A percentile compares a stretch with the other conserved stretches of the same genome.
These are phyloP conservation scores for Drosophila nigrodunni DNA, from an alignment of 1,140 invertebrate genomes.

Conservation along the genomic window DNA sequence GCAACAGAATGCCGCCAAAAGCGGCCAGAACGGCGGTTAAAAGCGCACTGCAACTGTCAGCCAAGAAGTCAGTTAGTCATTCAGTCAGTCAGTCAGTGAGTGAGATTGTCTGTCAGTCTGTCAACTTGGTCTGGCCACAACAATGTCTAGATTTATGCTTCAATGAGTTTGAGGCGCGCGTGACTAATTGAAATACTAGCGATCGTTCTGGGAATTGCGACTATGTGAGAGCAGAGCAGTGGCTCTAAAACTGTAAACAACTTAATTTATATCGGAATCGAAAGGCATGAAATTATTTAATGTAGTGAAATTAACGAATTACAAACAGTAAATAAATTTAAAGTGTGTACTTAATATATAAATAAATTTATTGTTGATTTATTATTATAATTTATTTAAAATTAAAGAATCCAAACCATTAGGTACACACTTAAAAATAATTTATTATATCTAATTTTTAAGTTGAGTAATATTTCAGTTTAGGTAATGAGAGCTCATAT, in stretches of 20 bases:
- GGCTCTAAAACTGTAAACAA: slow-evolving; percentile 48
- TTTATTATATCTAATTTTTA: too few relatives aligned
- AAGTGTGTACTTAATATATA: background rate
- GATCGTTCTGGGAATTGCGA: slow-evolving; percentile 56
- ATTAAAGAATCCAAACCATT: too few relatives aligned
- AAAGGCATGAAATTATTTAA: background rate
- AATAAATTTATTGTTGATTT: background rate
- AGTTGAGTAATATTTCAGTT: too few relatives aligned
- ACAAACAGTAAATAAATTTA: background rate
- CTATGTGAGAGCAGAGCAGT: slow-evolving; percentile 34
- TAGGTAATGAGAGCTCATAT: too few relatives aligned
- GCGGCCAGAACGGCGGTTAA: slow-evolving; percentile 14
- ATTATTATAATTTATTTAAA: background rate
- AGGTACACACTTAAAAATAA: too few relatives aligned
- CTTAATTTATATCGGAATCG: background rate
- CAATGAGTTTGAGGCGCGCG: slow-evolving; percentile 69
- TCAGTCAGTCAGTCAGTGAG: slow-evolving; percentile 22
- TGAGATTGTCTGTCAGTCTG: slow-evolving; percentile 40
- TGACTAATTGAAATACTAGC: slow-evolving; percentile 81
- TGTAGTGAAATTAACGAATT: background rate
- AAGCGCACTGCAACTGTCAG: slow-evolving; percentile 38
- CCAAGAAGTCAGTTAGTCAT: slow-evolving; percentile 17
- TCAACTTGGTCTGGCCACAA: slow-evolving; percentile 56
- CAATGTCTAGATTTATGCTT: slow-evolving; percentile 81
- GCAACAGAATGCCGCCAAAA: slow-evolving; percentile 48